Evolutionary conservation across 1,140 invertebrate genomes (phyloP).

Genomic region (Atopsyche davidsoni): DNA sequence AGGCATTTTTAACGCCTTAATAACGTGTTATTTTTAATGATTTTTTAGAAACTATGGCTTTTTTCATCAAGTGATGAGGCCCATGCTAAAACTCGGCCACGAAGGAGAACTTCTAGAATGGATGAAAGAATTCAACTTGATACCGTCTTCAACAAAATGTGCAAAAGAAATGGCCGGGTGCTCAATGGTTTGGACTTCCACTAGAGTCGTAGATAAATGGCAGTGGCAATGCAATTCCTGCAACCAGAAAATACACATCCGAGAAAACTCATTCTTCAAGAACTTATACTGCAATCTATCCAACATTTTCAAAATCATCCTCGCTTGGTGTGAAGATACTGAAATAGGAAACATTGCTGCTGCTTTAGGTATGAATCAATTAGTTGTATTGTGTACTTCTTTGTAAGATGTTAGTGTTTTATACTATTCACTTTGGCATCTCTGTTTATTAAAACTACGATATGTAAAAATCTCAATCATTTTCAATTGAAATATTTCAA

Average conservation of each 20-base stretch:
- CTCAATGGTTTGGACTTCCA: constrained; percentile 11
- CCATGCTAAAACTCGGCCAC: constrained; percentile 12
- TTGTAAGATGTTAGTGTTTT: too few relatives aligned
- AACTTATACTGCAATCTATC: constrained; percentile 22
- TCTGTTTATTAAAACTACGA: too few relatives aligned
- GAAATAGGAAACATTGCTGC: constrained; percentile 19
- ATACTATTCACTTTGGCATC: too few relatives aligned
- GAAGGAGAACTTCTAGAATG: constrained; percentile 23
- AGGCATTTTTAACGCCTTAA: not conserved
- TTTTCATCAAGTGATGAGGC: constrained; percentile 16
- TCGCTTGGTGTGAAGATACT: constrained; percentile 27
- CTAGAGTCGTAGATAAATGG: constrained; percentile 28
- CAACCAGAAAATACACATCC: constrained; percentile 22
- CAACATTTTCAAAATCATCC: constrained; percentile 25
- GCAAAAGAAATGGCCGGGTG: constrained; percentile 14
- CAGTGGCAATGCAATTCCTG: constrained; percentile 28
- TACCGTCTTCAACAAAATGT: constrained; percentile 16
- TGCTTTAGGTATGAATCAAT: constrained; percentile 22
- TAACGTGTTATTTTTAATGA: not conserved
- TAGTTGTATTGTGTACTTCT: too few relatives aligned
- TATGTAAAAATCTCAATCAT: too few relatives aligned
- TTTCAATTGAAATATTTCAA: too few relatives aligned
- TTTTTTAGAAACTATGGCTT: constrained; percentile 19
- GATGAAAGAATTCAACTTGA: constrained; percentile 26
- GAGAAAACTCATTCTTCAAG: constrained; percentile 30